phyloP scores from a whole-genome alignment of 2,113 vertebrate genomes.

The Galbula dea region DNA sequence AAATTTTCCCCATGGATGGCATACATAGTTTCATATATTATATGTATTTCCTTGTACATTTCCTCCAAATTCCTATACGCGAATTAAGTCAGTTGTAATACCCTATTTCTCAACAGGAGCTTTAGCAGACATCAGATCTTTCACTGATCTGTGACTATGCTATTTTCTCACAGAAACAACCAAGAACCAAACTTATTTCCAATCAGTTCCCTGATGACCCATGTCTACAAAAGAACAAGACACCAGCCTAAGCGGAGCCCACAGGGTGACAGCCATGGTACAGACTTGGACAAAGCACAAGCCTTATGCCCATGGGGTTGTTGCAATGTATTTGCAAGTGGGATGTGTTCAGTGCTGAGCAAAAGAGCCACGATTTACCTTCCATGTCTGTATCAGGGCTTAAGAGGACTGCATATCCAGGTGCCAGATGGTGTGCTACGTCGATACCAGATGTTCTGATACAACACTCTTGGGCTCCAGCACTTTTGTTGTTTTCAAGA shows the following conservation, averaged over 20 bases:
- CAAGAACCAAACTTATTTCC: not conserved
- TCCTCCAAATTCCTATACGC: not conserved
- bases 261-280: accelerated
- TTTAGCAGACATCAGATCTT: not conserved
- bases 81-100: not conserved
- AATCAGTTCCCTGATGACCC: not conserved
- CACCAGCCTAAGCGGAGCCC: accelerated
- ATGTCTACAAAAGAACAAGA: not conserved
- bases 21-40: not conserved
- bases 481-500: not conserved
- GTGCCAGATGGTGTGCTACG: not conserved
- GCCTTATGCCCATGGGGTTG: accelerated
- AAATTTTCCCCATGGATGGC: not conserved
- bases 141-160: not conserved
- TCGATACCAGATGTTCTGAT: not conserved
- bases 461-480: not conserved
- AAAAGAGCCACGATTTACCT: not conserved
- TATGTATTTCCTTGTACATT: not conserved
- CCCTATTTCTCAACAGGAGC: not conserved
- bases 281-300: accelerated
- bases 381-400: not conserved
- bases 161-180: not conserved
- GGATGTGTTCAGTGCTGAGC: not conserved
- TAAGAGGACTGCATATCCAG: not conserved
- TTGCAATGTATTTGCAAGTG: not conserved